A percentile compares a stretch with the other conserved stretches of the same genome.
phyloP scores from a whole-genome alignment of 2,113 vertebrate genomes.

The Albula glossodonta region DNA sequence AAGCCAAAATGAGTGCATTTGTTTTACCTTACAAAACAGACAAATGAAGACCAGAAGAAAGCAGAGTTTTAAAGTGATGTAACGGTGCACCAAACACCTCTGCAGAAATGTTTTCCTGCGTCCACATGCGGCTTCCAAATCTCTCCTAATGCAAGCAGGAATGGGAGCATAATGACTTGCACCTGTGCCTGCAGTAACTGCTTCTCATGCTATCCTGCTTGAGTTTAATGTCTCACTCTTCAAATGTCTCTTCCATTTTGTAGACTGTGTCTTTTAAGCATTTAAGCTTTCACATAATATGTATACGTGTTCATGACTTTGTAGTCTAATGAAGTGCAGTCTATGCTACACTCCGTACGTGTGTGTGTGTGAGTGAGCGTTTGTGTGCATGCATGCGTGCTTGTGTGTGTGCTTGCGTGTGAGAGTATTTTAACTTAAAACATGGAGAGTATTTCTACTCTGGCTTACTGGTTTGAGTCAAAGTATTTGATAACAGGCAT shows the following conservation, averaged over 20 bases:
- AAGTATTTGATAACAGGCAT: conserved; percentile 21
- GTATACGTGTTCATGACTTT: not conserved
- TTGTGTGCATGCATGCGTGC: not conserved
- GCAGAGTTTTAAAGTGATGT: no score
- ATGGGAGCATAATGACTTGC: not conserved
- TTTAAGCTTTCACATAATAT: not conserved
- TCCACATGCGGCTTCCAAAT: not conserved
- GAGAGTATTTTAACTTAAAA: not conserved
- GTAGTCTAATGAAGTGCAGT: not conserved
- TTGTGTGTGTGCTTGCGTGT: not conserved
- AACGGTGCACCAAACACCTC: no score
- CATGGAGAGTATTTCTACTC: not conserved
- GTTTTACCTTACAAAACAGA: no score
- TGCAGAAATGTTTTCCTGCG: not conserved
- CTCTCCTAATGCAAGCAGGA: not conserved
- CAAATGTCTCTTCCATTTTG: not conserved
- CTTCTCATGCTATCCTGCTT: not conserved
- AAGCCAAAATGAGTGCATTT: no score
- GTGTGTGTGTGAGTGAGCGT: not conserved
- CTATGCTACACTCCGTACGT: not conserved
- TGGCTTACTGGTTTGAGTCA: not conserved
- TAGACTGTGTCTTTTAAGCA: not conserved
- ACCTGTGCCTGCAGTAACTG: not conserved
- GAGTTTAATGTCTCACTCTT: not conserved
- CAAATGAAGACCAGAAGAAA: no score